Base-by-base conservation (phyloP, 2,888 invertebrate genomes). In the Trissolcus brochymenae region DNA sequence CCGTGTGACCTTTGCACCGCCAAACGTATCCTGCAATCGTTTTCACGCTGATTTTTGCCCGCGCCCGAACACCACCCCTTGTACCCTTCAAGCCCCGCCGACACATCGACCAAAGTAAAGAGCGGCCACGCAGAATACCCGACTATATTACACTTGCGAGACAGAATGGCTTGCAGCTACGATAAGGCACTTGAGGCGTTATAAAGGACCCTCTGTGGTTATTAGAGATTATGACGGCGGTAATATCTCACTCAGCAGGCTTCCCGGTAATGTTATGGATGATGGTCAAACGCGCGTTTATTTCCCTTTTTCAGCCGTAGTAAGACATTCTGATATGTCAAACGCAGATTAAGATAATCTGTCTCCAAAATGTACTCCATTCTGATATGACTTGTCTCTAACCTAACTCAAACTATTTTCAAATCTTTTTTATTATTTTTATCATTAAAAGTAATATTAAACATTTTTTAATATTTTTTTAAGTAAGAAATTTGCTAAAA, bases 221-320 rank as follows among this genome's bases (percentile, higher is more conserved):
- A 87, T 87, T 87, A 87, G 86, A 86, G 86, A 84, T 86, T 87
- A 87, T 84, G 87, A 86, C 84, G 87, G 84, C 84, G 84, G 86
- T 87, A 87, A 87, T 87, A 87, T 87, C 87, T 87, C 87, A 87
- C 86, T 87, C 87, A 87, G 85, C 87, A 84, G 86, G 86, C 84
- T 85, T 81, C 86, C 81, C 84, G 82, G 84, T 86, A 87, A 87
- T 87, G 85, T 85, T 86, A 85, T 80, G 84, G 84, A 85, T 35
- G 35, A 35, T 82, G 82, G 81, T 81, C 81, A 78, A 81, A 78
- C 76, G 81, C 79, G 76, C 67, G 79, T 75, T 68, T 62, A 61
- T 70, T 73, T 65, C 62, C 49, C 13, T 73, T 75, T 78, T 72
- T 70, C 54, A 50, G 41, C 35, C 41, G 41, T 46, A 53, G 59